Evolutionary conservation across 2,888 invertebrate species (phyloP), one percentile per base, ranked within the genome.

Genomic region (Acleris emargana): DNA sequence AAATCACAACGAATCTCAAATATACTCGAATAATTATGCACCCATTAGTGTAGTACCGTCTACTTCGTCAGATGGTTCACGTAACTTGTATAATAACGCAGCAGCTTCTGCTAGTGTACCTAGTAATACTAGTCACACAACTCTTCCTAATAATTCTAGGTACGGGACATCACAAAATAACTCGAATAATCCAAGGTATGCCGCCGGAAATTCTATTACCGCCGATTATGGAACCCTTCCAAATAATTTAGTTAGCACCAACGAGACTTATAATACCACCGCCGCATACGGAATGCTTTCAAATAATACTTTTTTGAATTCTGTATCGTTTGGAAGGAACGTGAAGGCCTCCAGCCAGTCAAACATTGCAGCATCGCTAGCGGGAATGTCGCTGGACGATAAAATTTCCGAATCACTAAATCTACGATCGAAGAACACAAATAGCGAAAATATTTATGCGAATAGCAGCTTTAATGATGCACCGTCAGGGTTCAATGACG

Each of bases 361-460:
- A 2, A 78, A 71, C 52, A 67, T 84, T 2, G 68, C 77, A 1
- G 73, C 76, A 11, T 73, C 84, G 0, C 57, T 91, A 59, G 80
- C 86, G 5, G 77, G 84, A 59, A 86, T 91, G 87, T 92, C 92
- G 58, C 78, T 92, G 67, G 92, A 92, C 73, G 92, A 92, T 70
- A 83, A 84, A 83, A 91, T 92, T 69, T 92, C 92, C 0, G 89
- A 89, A 80, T 92, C 92, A 5, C 71, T 92, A 74, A 92, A 92
- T 82, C 89, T 92, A 76, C 85, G 89, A 80, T 82, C 84, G 50
- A 91, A 89, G 67, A 88, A 88, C 64, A 86, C 81, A 3, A 88
- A 89, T 64, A 79, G 75, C 58, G 89, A 91, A 57, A 84, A 82
- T 45, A 69, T 86, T 38, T 90, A 90, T 69, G 79, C 83, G 2